A percentile compares a stretch with the other conserved stretches of the same genome.
Evolutionary conservation across 2,113 vertebrate genomes (phyloP).

Genomic region (Gulo gulo): DNA sequence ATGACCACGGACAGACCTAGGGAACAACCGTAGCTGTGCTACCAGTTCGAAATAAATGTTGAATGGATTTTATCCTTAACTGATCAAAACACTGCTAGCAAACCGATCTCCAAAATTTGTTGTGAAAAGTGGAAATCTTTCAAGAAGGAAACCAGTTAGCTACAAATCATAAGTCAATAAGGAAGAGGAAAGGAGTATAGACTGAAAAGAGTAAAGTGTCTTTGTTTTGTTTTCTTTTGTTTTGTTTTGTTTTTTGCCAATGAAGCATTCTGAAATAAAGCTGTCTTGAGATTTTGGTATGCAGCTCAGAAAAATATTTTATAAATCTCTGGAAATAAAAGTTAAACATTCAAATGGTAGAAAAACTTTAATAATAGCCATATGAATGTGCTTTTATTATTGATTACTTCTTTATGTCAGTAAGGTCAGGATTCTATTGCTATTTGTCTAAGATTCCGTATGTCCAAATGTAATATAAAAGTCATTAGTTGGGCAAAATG

Average conservation of each 20-base stretch:
- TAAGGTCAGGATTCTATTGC: not conserved
- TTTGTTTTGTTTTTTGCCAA: not conserved
- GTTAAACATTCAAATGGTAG: slow-evolving; percentile 29
- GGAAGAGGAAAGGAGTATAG: not conserved
- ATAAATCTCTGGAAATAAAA: slow-evolving; percentile 16
- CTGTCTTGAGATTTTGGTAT: slow-evolving; percentile 19
- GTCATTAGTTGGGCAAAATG: not conserved
- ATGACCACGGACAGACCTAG: not conserved
- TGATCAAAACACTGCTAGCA: not conserved
- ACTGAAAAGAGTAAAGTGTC: not conserved
- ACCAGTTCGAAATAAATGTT: not conserved
- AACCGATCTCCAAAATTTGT: not conserved
- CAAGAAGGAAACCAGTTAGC: not conserved
- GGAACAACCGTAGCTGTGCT: not conserved
- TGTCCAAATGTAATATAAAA: not conserved
- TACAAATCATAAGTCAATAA: not conserved
- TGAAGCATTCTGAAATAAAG: not conserved
- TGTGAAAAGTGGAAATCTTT: not conserved
- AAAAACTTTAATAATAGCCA: not conserved
- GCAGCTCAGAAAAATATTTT: slow-evolving; percentile 10
- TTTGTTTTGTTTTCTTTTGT: not conserved
- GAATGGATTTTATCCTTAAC: not conserved
- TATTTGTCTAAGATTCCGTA: not conserved
- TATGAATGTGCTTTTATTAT: not conserved
- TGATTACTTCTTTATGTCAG: not conserved